phyloP scores from a whole-genome alignment of 2,888 invertebrate genomes.

The Tinea semifulvella region DNA sequence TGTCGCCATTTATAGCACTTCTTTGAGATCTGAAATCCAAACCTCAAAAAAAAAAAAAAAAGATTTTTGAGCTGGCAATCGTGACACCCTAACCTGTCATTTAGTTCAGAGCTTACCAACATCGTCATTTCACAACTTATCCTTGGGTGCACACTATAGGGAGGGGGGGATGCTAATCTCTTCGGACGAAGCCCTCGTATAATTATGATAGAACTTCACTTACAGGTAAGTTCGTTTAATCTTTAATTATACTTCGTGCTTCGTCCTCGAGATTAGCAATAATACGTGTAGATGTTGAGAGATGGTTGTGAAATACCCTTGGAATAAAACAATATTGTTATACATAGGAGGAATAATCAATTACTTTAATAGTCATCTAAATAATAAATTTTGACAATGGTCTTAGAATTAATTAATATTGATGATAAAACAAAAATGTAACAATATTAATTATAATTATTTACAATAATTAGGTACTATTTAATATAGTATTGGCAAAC shows the following conservation, averaged over 20 bases:
- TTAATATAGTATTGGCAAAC: constrained; percentile 6
- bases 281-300: not conserved
- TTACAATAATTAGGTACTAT: not conserved
- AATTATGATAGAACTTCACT: too few relatives aligned
- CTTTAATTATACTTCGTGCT: constrained; percentile 10
- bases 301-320: not conserved
- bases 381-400: not conserved
- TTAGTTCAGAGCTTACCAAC: too few relatives aligned
- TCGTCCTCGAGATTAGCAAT: constrained; percentile 14
- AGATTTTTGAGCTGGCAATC: too few relatives aligned
- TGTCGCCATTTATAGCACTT: too few relatives aligned
- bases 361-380: not conserved
- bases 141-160: too few relatives aligned
- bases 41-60: too few relatives aligned
- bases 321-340: not conserved
- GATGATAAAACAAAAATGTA: not conserved
- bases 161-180: too few relatives aligned
- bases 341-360: not conserved
- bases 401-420: not conserved
- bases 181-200: too few relatives aligned
- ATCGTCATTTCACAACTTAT: too few relatives aligned
- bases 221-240: constrained; percentile 17
- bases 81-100: too few relatives aligned
- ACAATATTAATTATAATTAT: constrained; percentile 2
- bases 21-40: too few relatives aligned